Evolutionary conservation across 1,140 invertebrate species (phyloP), one percentile per base, ranked within the genome.

Genomic region (Cydia splendana): DNA sequence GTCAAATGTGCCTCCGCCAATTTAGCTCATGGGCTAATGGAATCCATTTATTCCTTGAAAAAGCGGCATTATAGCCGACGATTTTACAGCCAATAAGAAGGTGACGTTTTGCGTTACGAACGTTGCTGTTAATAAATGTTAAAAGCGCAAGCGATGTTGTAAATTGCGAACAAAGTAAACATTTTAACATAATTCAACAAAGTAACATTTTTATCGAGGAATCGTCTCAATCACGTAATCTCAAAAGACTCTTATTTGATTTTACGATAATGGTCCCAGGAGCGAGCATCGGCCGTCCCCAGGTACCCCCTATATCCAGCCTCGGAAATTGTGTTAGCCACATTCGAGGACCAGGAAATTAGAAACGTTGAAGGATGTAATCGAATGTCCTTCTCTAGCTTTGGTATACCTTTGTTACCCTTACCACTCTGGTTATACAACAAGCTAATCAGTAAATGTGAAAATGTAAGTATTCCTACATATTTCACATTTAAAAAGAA

Each of bases 271-370:
- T 87, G 82, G 83, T 74, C 78, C 69, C 53, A 82, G 78, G 77
- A 84, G 82, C 80, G 80, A 82, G 78, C 76, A 81, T 20, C 65
- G 75, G 57, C 76, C 65, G 78, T 84, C 83, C 84, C 84, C 83
- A 85, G 85, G 87, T 88, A 86, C 82, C 78, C 81, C 80, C 76
- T 79, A 81, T 80, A 82, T 81, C 76, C 75, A 85, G 81, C 80
- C 85, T 88, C 88, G 91, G 91, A 93, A 92, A 93, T 93, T 92
- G 88, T 84, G 88, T 90, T 91, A 92, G 90, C 88, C 87, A 88
- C 87, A 88, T 88, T 86, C 85, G 84, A 85, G 84, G 84, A 89
- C 84, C 91, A 91, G 91, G 91, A 93, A 93, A 93, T 93, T 93
- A 93, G 90, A 91, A 93, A 91, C 85, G 88, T 88, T 91, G 84